A percentile compares a stretch with the other conserved stretches of the same genome.
phyloP scores from a whole-genome alignment of 2,113 vertebrate species.

The Entosphenus tridentatus region DNA sequence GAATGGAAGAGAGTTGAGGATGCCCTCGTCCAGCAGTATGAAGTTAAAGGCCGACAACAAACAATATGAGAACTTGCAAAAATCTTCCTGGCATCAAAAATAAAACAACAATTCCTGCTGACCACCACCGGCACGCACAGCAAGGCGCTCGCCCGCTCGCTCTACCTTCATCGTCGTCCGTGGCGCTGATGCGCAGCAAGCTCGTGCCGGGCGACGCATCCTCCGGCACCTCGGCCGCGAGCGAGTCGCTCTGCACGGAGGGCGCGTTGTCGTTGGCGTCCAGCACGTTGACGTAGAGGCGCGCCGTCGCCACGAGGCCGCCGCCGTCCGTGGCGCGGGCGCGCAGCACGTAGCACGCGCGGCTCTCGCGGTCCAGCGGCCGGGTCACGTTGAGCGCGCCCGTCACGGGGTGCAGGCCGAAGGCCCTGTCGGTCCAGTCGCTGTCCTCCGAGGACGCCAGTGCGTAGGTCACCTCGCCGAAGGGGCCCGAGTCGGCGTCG shows the following conservation, averaged over 20 bases:
- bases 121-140: too few species aligned
- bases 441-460: conserved; percentile 36
- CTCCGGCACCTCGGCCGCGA: conserved; percentile 57
- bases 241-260: conserved; percentile 30
- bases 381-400: conserved; percentile 81
- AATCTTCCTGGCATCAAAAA: too few species aligned
- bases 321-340: conserved; percentile 53
- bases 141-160: too few species aligned
- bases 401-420: conserved; percentile 66
- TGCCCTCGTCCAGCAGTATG: too few species aligned
- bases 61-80: too few species aligned
- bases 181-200: conserved; percentile 43
- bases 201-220: conserved; percentile 35
- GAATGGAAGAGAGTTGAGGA: too few species aligned
- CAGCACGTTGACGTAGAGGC: conserved; percentile 78
- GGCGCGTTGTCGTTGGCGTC: conserved; percentile 73
- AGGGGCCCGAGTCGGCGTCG: conserved; percentile 58
- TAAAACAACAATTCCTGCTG: too few species aligned
- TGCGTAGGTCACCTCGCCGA: conserved; percentile 72
- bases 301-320: conserved; percentile 36
- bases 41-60: too few species aligned
- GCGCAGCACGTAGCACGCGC: conserved; percentile 61
- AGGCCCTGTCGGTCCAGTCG: conserved; percentile 54
- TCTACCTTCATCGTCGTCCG: conserved; percentile 61
- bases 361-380: conserved; percentile 46